Conservation (phyloP, 2,113 vertebrate genomes). For the Phycodurus eques region DNA sequence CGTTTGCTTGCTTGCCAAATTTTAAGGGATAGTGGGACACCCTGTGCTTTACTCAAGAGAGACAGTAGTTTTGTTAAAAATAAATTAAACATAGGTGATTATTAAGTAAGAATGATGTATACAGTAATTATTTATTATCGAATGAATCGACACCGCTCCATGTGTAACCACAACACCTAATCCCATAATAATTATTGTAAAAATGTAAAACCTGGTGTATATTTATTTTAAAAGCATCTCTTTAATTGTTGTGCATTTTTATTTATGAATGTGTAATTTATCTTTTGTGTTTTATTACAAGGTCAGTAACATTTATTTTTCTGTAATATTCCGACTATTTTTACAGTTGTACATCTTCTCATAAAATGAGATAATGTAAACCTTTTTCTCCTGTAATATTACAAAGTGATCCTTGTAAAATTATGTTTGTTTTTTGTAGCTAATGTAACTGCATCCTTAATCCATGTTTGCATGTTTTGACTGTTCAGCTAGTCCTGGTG, state of each 20-base stretch:
- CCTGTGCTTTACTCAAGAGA: background rate
- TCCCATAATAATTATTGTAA: background rate
- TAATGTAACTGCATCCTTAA: background rate
- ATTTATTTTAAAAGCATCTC: background rate
- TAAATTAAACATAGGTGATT: background rate
- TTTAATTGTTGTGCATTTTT: too few relatives aligned
- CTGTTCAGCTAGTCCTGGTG: slow-evolving; percentile 86
- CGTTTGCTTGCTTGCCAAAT: slow-evolving; percentile 38
- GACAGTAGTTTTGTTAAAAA: too few relatives aligned
- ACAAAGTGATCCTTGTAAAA: background rate
- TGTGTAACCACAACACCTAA: background rate
- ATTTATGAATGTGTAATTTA: too few relatives aligned
- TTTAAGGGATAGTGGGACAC: background rate
- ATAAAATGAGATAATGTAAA: too few relatives aligned
- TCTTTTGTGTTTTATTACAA: too few relatives aligned
- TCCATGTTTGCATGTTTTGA: background rate
- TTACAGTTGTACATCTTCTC: too few relatives aligned
- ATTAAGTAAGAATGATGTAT: background rate
- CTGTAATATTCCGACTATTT: background rate
- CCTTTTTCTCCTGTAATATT: too few relatives aligned
- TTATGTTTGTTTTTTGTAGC: background rate
- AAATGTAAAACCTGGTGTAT: background rate
- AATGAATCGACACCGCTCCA: background rate
- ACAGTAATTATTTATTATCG: too few relatives aligned
- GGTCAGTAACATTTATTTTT: background rate